Evolutionary conservation across 2,888 invertebrate genomes (phyloP), one percentile per base, ranked within the genome.

Genomic region (Cerceris rybyensis): DNA sequence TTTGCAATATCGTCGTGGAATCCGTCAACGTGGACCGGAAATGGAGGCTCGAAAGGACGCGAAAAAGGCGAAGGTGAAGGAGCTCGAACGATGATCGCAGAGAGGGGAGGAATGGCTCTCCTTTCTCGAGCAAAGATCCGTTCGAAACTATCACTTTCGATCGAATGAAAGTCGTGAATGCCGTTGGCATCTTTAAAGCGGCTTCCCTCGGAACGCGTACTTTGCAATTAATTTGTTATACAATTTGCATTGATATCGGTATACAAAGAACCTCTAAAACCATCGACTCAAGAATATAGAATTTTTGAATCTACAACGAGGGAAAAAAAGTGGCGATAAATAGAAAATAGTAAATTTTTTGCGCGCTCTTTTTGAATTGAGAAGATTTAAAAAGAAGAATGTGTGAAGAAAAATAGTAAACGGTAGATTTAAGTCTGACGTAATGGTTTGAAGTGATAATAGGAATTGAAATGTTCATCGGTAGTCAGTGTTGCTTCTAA

Each of bases 141-240:
- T 87, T 87, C 89, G 90, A 89, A 91, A 92, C 92, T 92, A 92
- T 92, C 92, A 91, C 92, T 90, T 91, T 89, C 89, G 87, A 87
- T 87, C 88, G 89, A 90, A 90, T 89, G 91, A 92, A 92, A 92
- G 92, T 91, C 73, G 89, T 82, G 87, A 88, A 88, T 83, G 82
- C 85, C 75, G 81, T 46, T 78, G 82, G 82, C 77, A 72, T 83
- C 78, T 71, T 66, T 61, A 8, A 49, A 63, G 49, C 63, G 66
- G 57, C 74, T 69, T 68, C 70, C 52, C 79, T 64, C 50, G 58
- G 69, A 80, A 67, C 72, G 67, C 65, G 61, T 14, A 46, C 65
- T 54, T 46, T 46, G 39, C 55, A 58, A 73, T 78, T 75, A 55
- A 55, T 70, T 11, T 42, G 28, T 28, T 28, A 28, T 28, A 28